These are phyloP conservation scores for Drosophila albomicans DNA, from an alignment of 1,140 invertebrate species.

Conservation along the genomic window DNA sequence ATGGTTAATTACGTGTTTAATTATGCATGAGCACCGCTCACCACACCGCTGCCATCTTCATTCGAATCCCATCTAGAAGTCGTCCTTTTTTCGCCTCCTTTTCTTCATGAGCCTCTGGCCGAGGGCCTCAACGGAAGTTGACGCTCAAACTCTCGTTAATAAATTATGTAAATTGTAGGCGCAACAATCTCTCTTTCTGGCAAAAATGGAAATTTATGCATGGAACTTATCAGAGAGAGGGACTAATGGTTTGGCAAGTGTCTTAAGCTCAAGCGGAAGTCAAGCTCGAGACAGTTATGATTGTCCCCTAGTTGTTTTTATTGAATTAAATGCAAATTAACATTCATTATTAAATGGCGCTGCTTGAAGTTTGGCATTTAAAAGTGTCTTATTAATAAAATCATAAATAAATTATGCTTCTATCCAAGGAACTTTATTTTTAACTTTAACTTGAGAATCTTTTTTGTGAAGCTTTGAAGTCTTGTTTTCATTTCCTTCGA, in stretches of 20 bases:
- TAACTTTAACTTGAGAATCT: background rate
- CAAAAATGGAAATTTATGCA: conserved; percentile 71
- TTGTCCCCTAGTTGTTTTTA: conserved; percentile 46
- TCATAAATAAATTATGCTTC: conserved; percentile 16
- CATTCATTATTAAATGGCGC: conserved; percentile 52
- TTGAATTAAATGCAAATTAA: conserved; percentile 74
- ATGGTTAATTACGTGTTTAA: conserved; percentile 83
- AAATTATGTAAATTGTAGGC: conserved; percentile 83
- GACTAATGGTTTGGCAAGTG: conserved; percentile 55
- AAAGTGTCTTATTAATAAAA: conserved; percentile 16
- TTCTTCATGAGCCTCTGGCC: conserved; percentile 31
- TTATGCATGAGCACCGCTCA: conserved; percentile 72
- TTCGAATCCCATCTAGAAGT: background rate
- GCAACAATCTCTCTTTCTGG: conserved; percentile 57
- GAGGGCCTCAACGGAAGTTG: conserved; percentile 61
- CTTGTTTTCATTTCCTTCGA: background rate
- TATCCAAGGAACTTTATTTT: conserved; percentile 10
- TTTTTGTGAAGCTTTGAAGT: background rate
- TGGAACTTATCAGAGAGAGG: conserved; percentile 14
- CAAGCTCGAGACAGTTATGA: conserved; percentile 62
- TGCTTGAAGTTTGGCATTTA: conserved; percentile 19
- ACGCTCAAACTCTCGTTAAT: conserved; percentile 82
- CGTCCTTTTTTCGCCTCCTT: conserved; percentile 2
- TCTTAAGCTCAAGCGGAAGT: conserved; percentile 71
- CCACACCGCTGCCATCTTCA: conserved; percentile 48